Evolutionary conservation across 2,113 vertebrate species (phyloP).

Genomic region (Hippocampus zosterae): DNA sequence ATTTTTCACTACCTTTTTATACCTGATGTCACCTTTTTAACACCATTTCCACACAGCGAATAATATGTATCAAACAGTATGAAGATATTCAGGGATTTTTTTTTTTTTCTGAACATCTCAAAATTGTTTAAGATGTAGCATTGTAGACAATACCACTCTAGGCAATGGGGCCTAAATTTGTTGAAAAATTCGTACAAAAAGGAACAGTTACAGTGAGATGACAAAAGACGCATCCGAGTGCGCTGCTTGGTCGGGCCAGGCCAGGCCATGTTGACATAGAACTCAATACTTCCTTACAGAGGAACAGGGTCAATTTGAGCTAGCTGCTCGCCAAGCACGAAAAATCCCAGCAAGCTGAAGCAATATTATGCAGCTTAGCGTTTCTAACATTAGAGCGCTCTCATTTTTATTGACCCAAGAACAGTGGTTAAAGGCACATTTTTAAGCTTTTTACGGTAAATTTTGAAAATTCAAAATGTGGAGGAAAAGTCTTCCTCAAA

Average conservation of each 20-base stretch:
- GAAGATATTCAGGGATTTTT: conserved; percentile 14
- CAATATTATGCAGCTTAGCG: conserved; percentile 62
- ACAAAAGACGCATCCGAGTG: conserved; percentile 71
- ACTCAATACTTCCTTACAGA: conserved; percentile 76
- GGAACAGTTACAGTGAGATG: conserved; percentile 36
- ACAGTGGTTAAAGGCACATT: conserved; percentile 36
- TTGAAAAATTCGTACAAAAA: neutral
- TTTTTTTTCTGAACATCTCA: too few relatives aligned
- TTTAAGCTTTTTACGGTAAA: conserved; percentile 48
- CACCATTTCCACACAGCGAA: neutral
- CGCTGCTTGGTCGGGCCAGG: conserved; percentile 67
- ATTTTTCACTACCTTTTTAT: neutral
- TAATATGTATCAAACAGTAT: conserved; percentile 9
- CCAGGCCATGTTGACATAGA: conserved; percentile 71
- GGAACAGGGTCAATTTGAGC: conserved; percentile 63
- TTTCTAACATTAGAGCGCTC: conserved; percentile 62
- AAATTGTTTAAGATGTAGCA: conserved; percentile 4
- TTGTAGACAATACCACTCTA: conserved; percentile 34
- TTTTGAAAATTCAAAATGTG: conserved; percentile 11
- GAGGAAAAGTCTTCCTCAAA: conserved; percentile 21
- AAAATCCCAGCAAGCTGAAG: conserved; percentile 62
- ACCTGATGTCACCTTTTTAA: neutral
- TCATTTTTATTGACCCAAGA: conserved; percentile 51
- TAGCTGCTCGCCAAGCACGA: conserved; percentile 53
- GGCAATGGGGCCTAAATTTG: too few relatives aligned